Evolutionary conservation across 2,888 invertebrate species (phyloP), one percentile per base, ranked within the genome.

Genomic region (Drosophila subsilvestris): DNA sequence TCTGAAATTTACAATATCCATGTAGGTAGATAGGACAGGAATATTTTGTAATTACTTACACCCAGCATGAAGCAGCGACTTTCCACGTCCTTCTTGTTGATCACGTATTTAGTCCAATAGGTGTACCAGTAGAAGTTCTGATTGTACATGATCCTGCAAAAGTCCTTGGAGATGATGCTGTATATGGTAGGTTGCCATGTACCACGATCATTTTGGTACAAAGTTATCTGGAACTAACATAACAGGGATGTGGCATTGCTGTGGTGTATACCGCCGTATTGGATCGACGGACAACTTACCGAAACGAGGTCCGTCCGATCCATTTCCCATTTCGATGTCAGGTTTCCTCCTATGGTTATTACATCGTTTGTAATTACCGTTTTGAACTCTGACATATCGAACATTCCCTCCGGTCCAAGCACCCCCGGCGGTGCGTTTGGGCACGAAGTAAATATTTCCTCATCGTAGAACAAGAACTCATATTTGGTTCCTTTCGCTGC

Each of bases 51-150:
- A 2, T 12, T 8, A 44, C 58, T 20, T 65, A 76, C 78, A 1
- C 75, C 75, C n/a, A 43, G 65, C 1, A 32, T n/a, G 9, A 75
- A 5, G n/a, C 77, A 78, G 12, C 63, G 50, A 1, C 20, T 10
- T 22, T 44, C 47, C 1, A 74, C 32, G 0, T 74, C 65, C 2
- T 65, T 18, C 0, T 5, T 7, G 37, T 77, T 74, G 9, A 3
- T 53, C 14, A 77, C 1, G 9, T 74, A 1, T 8, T 27, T 1
- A 0, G 48, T 53, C 74, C 74, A 77, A 17, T 8, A 12, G 0
- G 22, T 42, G 29, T 74, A 74, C 74, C 70, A 66, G 7, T 48
- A 53, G 14, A 63, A 60, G 0, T 43, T 8, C 8, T 25, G 9
- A 3, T 74, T 55, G 37, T 53, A 74, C 14, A 77, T 8, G 1